Percentiles rank a stretch among this genome's conserved stretches.
Conservation (phyloP, 2,113 vertebrate genomes). For the Thamnaconus septentrionalis region DNA sequence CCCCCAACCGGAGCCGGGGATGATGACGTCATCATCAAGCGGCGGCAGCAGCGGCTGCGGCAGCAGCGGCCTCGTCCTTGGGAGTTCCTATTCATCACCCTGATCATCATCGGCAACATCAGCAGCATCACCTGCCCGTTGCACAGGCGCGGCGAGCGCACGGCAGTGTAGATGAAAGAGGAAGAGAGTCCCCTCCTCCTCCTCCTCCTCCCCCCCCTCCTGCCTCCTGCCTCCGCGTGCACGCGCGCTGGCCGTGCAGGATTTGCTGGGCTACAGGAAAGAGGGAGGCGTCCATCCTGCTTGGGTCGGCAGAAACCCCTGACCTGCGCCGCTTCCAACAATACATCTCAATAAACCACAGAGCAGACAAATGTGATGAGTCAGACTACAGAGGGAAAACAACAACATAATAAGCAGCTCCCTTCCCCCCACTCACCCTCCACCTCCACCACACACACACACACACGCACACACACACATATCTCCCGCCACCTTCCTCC, state of each 20-base stretch:
- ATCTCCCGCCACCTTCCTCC: too few relatives aligned
- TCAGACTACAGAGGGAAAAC: conserved; percentile 66
- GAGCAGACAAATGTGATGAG: conserved; percentile 65
- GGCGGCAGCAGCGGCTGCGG: too few relatives aligned
- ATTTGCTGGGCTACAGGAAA: neutral
- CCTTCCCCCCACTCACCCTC: too few relatives aligned
- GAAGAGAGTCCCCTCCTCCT: conserved; percentile 13
- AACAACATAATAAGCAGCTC: conserved; percentile 51
- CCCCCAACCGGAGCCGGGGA: conserved; percentile 13
- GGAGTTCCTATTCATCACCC: conserved; percentile 68
- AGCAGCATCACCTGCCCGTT: conserved; percentile 58
- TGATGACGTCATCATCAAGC: conserved; percentile 68
- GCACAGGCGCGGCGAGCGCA: conserved; percentile 16
- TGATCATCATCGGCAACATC: conserved; percentile 64
- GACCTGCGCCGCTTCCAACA: conserved; percentile 68
- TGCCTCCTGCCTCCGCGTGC: conserved; percentile 20
- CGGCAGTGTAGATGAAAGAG: conserved; percentile 43
- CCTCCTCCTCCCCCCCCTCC: conserved; percentile 2
- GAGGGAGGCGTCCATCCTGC: conserved; percentile 48
- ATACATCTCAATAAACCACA: conserved; percentile 70
- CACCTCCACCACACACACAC: conserved; percentile 7
- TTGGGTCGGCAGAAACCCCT: conserved; percentile 67
- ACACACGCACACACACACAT: neutral
- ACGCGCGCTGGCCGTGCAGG: conserved; percentile 19
- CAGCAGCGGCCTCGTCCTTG: conserved; percentile 46